Evolutionary conservation across 2,797 vertebrate genomes (phyloP), one percentile per base, ranked within the genome.

Genomic region (Smutsia gigantea): DNA sequence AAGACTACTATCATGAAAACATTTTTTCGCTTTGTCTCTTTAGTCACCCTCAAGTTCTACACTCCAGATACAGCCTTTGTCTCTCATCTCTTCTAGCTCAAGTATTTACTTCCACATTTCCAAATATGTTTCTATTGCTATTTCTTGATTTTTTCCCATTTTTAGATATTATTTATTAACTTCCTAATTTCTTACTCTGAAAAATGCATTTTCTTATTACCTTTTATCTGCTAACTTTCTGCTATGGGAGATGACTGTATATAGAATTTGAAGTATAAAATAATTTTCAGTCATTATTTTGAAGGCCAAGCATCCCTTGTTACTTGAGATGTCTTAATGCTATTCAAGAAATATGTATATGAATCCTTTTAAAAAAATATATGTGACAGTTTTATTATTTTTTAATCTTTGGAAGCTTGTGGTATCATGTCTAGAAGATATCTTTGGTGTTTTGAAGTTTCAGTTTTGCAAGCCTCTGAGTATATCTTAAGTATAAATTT

Each of bases 201-300:
- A 87, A 93, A 34, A 46, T 85, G 46, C 69, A 2, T 87, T 88
- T 93, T 94, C 63, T 78, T 91, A 51, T 66, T 93, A 19, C n/a
- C 5, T 84, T 1, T 77, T 93, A 59, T 46, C 42, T 85, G 4
- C 85, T 75, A 87, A 81, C 15, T 93, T 91, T 94, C 14, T 57
- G 18, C 53, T 59, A 0, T 53, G 61, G 66, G 64, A 95, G 46
- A 57, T 81, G 79, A 92, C 27, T 71, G 8, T n/a, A 29, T 74
- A 66, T 29, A n/a, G 7, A 71, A 94, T 85, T 94, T 31, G 27
- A 86, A 93, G n/a, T 87, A 57, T 34, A 90, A 51, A 90, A 15
- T 93, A 71, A 68, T 34, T 94, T 84, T 69, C 46, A 81, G 15
- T 91, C 79, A 79, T 84, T 87, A 57, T 91, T 92, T 89, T 92